A percentile compares a stretch with the other conserved stretches of the same genome.
Evolutionary conservation across 2,113 vertebrate species (phyloP).

Genomic region (Equus quagga): DNA sequence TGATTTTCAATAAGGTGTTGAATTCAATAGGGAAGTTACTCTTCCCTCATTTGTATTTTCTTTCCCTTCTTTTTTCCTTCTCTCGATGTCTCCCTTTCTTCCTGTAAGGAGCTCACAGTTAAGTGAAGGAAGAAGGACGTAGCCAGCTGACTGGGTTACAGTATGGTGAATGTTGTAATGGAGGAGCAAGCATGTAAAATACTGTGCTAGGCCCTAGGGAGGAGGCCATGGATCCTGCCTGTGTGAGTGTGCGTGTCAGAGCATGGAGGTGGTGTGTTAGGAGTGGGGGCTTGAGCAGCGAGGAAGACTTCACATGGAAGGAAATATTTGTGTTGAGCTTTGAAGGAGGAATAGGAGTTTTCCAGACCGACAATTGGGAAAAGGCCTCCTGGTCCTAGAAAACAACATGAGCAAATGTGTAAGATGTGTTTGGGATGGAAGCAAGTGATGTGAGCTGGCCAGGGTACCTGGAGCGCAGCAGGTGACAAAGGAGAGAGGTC

Average conservation of each 20-base stretch:
- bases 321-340: background rate
- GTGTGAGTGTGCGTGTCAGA: too few species aligned
- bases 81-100: background rate
- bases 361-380: background rate
- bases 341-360: background rate
- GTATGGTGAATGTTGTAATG: background rate
- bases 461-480: background rate
- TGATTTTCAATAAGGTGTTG: background rate
- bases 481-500: background rate
- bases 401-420: background rate
- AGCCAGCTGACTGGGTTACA: background rate
- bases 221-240: background rate
- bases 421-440: background rate
- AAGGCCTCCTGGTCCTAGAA: background rate
- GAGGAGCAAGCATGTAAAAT: background rate
- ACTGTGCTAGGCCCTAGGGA: background rate
- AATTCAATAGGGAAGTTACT: background rate
- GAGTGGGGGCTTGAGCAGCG: background rate
- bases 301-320: background rate
- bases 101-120: background rate
- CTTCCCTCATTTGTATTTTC: background rate
- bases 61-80: background rate
- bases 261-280: background rate
- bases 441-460: background rate
- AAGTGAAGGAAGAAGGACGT: background rate